phyloP scores from a whole-genome alignment of 2,888 invertebrate genomes.

The Sericinus montela region DNA sequence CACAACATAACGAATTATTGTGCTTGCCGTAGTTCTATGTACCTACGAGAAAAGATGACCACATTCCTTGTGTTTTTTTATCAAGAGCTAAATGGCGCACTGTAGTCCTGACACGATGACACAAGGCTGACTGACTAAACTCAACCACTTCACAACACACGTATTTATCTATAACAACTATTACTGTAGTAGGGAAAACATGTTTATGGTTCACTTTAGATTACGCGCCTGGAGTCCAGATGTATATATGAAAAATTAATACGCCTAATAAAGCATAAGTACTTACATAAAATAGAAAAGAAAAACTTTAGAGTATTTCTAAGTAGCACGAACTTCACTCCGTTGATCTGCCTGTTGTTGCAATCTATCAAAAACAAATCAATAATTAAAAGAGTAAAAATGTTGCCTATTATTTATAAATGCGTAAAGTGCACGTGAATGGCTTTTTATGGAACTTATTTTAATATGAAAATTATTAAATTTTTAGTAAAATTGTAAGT shows the following conservation, averaged over 20 bases:
- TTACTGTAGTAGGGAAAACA: conserved; percentile 30
- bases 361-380: conserved; percentile 31
- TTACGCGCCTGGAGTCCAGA: conserved; percentile 33
- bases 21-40: conserved; percentile 37
- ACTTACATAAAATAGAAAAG: conserved; percentile 66
- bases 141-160: conserved; percentile 33
- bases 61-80: conserved; percentile 61
- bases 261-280: conserved; percentile 42
- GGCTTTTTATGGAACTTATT: too few species aligned
- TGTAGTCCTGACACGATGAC: conserved; percentile 62
- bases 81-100: conserved; percentile 66
- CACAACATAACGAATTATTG: conserved; percentile 59
- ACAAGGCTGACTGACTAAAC: conserved; percentile 55
- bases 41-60: conserved; percentile 42
- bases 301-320: conserved; percentile 58
- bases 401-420: conserved; percentile 27
- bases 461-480: too few species aligned
- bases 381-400: conserved; percentile 23
- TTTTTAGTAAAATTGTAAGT: too few species aligned
- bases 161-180: conserved; percentile 41
- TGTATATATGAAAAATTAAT: conserved; percentile 44
- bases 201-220: conserved; percentile 24
- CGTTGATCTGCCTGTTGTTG: conserved; percentile 19
- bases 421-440: neutral
- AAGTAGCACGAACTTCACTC: conserved; percentile 66